Evolutionary conservation across 2,888 invertebrate species (phyloP).

Genomic region (Trissoscelio sp.): DNA sequence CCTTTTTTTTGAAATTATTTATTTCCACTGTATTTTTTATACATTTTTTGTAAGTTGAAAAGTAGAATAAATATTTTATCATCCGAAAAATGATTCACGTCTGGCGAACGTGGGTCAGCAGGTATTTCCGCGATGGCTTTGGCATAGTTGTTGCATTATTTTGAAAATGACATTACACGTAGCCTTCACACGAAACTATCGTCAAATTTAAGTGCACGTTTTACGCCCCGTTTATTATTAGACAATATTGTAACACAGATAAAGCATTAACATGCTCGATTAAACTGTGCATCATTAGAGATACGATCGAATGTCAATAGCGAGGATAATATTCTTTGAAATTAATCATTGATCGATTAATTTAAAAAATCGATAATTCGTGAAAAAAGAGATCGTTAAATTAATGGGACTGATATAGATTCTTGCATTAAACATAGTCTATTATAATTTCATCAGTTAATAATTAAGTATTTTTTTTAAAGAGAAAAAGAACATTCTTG

Average conservation of each 20-base stretch:
- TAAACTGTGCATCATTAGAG: constrained; percentile 34
- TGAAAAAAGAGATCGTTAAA: constrained; percentile 1
- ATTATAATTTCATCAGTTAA: no score
- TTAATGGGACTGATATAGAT: no score
- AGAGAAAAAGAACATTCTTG: no score
- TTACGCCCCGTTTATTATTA: constrained; percentile 51
- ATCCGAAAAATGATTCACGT: neutral
- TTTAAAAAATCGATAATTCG: neutral
- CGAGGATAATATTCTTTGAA: constrained; percentile 31
- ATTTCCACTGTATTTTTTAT: no score
- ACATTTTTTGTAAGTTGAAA: neutral
- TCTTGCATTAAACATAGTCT: no score
- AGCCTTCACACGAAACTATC: constrained; percentile 30
- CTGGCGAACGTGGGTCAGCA: neutral
- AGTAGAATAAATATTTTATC: no score
- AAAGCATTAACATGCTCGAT: constrained; percentile 28
- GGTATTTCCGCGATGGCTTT: constrained; percentile 35
- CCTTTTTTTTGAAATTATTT: neutral
- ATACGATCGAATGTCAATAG: constrained; percentile 44
- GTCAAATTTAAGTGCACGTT: constrained; percentile 33
- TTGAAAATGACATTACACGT: constrained; percentile 21
- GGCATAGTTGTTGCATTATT: constrained; percentile 48
- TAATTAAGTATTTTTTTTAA: no score
- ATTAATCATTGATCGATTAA: constrained; percentile 30
- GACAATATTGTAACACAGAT: constrained; percentile 32